phyloP scores from a whole-genome alignment of 2,797 vertebrate species.

The Chloroceryle inda region DNA sequence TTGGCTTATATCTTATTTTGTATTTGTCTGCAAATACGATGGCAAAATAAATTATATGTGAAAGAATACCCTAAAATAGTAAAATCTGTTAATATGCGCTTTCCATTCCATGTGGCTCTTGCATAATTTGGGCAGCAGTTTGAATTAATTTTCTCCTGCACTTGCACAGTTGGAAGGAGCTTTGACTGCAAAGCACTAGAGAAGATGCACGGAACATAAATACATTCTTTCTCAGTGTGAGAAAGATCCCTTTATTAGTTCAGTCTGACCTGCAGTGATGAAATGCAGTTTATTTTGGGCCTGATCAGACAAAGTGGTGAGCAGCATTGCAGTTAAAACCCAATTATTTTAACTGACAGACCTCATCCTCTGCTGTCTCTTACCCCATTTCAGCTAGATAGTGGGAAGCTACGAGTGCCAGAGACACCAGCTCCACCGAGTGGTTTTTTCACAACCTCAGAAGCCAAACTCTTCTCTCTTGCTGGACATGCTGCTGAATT shows the following conservation, averaged over 20 bases:
- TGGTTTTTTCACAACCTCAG: not conserved
- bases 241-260: slow-evolving; percentile 7
- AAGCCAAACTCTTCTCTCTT: not conserved
- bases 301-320: slow-evolving; percentile 33
- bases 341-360: slow-evolving; percentile 45
- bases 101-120: slow-evolving; percentile 26
- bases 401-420: not conserved
- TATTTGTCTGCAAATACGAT: slow-evolving; percentile 41
- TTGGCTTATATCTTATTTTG: not conserved
- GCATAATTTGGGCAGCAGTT: slow-evolving; percentile 18
- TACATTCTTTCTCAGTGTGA: not conserved
- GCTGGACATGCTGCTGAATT: rapidly evolving
- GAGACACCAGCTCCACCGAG: rapidly evolving
- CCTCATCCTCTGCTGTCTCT: slow-evolving; percentile 9
- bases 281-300: slow-evolving; percentile 60
- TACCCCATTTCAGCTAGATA: not conserved
- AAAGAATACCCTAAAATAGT: slow-evolving; percentile 49
- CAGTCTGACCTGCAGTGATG: slow-evolving; percentile 32
- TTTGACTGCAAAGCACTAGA: slow-evolving; percentile 21
- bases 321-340: not conserved
- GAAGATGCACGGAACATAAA: not conserved
- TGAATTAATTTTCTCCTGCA: slow-evolving; percentile 40
- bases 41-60: slow-evolving; percentile 28
- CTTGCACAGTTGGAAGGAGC: slow-evolving; percentile 28
- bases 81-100: slow-evolving; percentile 31